phyloP scores from a whole-genome alignment of 1,140 invertebrate genomes.

The Pomacea maculata region DNA sequence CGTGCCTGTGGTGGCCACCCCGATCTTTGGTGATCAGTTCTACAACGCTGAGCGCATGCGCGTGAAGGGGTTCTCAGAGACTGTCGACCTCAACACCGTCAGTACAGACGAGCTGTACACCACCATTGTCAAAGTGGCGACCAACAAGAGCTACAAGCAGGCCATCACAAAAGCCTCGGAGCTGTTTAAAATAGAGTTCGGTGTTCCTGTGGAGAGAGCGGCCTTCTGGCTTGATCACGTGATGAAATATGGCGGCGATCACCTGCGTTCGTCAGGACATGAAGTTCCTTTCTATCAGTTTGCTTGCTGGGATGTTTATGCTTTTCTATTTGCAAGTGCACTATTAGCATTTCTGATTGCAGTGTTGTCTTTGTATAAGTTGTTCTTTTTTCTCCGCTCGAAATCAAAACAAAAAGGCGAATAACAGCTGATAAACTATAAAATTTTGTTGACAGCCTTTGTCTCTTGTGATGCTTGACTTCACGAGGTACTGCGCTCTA shows the following conservation, averaged over 20 bases:
- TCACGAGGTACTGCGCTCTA: too few relatives aligned
- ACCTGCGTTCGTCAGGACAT: constrained; percentile 35
- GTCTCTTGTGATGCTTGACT: too few relatives aligned
- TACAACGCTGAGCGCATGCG: constrained; percentile 58
- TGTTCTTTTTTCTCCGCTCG: too few relatives aligned
- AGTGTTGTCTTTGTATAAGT: not conserved
- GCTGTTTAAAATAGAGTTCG: constrained; percentile 35
- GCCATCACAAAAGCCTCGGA: constrained; percentile 43
- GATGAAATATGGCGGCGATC: constrained; percentile 44
- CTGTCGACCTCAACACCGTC: constrained; percentile 25
- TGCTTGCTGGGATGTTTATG: constrained; percentile 36
- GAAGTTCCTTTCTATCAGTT: constrained; percentile 41
- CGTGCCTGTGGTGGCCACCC: constrained; percentile 71
- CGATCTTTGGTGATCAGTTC: constrained; percentile 76
- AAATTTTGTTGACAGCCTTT: too few relatives aligned
- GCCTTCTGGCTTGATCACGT: constrained; percentile 49
- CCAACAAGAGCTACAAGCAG: constrained; percentile 32
- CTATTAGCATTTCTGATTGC: not conserved
- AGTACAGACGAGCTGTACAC: constrained; percentile 22
- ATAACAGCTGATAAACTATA: too few relatives aligned
- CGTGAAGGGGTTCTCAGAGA: constrained; percentile 31
- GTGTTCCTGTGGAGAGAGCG: constrained; percentile 32
- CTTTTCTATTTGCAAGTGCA: constrained; percentile 7
- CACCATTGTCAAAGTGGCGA: constrained; percentile 30
- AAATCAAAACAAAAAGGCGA: too few relatives aligned